Evolutionary conservation across 2,113 vertebrate genomes (phyloP), one percentile per base, ranked within the genome.

Genomic region (Bubo bubo): DNA sequence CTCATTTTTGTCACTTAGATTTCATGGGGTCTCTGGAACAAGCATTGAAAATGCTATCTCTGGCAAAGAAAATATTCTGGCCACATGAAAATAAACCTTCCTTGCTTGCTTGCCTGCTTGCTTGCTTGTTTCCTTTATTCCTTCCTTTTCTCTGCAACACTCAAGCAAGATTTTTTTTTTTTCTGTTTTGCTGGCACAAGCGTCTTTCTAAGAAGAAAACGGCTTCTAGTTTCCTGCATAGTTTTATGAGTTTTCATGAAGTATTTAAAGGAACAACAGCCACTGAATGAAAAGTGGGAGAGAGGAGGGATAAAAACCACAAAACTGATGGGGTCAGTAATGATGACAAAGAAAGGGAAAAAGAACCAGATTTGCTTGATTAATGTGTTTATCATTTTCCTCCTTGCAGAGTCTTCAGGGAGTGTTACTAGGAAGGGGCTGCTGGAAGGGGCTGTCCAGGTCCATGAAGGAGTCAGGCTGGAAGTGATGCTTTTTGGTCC

Each of bases 261-360:
- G 94, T 34, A 60, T 86, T 95, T 95, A 86, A 92, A 97, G 94
- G 66, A 89, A 68, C 24, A 87, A 82, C 62, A 47, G 28, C 56
- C 73, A 75, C 67, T 10, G 50, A 73, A 73, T 71, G 55, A 88
- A 83, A 91, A 83, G 3, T 9, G 26, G 26, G 58, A 30, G 49
- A 87, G 66, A 58, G 35, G 47, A 59, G 9, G 79, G 34, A n/a
- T 17, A 35, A 86, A 91, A 41, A 27, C 6, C 68, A 62, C 63
- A 70, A 23, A 86, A 45, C 63, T 79, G 89, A 77, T 93, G 74
- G 45, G 71, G 67, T 50, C 4, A 12, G 74, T 24, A 81, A 70
- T 34, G 85, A 85, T 53, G 86, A 79, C 9, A 60, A 68, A 88
- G 62, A 19, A 76, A 75, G 26, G 39, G 86, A 55, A 72, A 35